Base-by-base conservation (phyloP, 2,888 invertebrate genomes). In the Pristionchus exspectatus region DNA sequence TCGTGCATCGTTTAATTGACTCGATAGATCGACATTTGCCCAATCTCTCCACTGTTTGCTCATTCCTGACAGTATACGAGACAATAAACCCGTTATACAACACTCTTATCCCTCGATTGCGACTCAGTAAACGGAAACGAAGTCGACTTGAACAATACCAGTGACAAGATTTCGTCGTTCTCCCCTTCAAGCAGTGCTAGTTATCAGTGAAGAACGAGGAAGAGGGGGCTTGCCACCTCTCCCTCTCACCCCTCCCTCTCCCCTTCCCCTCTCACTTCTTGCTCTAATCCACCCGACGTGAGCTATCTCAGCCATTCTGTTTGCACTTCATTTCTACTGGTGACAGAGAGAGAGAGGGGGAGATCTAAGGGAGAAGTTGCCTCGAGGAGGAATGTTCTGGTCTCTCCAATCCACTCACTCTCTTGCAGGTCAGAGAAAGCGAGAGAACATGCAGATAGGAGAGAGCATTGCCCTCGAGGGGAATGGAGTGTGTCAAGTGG, bases 311-410 rank as follows among this genome's bases (percentile, higher is more conserved):
- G 54, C 59, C 84, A 84, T 59, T 84, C 59, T 63, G 84, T 84
- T 84, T 63, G 84, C 84, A 59, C 84, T n/a, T 12, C 59, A 84
- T 56, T 84, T 63, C 81, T 81, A 81, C 81, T 81, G 81, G 50
- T 81, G 81, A 81, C 81, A 81, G n/a, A 44, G 74, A 7, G 81
- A 72, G 72, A 81, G 81, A 81, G n/a, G 77, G 44, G 44, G 54
- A 50, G 50, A 81, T 50, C 44, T 27, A 27, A 33, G 81, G 33
- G 81, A 81, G 50, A 54, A 74, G 74, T 74, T 74, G 74, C 74
- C 74, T 38, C 24, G 74, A 74, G 74, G 74, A 63, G 21, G 63
- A 21, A 24, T 10, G 44, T 50, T 50, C 10, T 10, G 7, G 5
- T 63, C 63, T 63, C 63, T 63, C 3, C 63, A 24, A 24, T 63